phyloP scores from a whole-genome alignment of 2,797 vertebrate species.

The Peromyscus eremicus region DNA sequence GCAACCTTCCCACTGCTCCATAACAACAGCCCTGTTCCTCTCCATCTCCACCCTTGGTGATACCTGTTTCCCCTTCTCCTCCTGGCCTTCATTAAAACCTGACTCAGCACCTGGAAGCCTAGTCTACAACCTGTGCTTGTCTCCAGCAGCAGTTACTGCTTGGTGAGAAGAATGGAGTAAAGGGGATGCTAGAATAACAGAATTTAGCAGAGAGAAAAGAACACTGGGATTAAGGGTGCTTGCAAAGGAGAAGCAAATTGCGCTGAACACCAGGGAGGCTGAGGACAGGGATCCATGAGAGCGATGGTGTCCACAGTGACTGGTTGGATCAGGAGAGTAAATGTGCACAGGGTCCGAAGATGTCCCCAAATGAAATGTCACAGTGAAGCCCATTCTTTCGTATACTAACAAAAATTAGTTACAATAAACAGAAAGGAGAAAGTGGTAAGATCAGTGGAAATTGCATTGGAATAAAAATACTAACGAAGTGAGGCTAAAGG shows the following conservation, averaged over 20 bases:
- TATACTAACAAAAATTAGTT: background rate
- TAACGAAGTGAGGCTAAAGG: background rate
- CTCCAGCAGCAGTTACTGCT: background rate
- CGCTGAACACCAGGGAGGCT: background rate
- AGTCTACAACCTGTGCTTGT: background rate
- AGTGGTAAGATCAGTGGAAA: background rate
- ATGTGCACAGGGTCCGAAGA: background rate
- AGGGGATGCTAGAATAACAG: background rate
- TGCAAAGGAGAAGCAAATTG: background rate
- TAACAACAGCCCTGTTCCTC: no score
- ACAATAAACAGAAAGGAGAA: background rate
- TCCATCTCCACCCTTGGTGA: background rate
- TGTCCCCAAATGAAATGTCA: background rate
- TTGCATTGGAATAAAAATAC: background rate
- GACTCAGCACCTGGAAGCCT: background rate
- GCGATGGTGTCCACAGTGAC: background rate
- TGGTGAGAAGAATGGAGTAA: background rate
- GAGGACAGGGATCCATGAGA: background rate
- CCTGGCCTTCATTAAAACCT: conserved; percentile 20
- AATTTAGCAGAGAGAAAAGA: background rate
- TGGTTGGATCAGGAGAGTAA: background rate
- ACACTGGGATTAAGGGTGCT: background rate
- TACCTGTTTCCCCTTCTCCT: background rate
- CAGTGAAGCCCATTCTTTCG: background rate
- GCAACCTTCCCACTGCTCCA: background rate